Percentiles rank a stretch among this genome's conserved stretches.
These are phyloP conservation scores for Manis javanica DNA, from an alignment of 2,797 vertebrate genomes.

Conservation along the genomic window DNA sequence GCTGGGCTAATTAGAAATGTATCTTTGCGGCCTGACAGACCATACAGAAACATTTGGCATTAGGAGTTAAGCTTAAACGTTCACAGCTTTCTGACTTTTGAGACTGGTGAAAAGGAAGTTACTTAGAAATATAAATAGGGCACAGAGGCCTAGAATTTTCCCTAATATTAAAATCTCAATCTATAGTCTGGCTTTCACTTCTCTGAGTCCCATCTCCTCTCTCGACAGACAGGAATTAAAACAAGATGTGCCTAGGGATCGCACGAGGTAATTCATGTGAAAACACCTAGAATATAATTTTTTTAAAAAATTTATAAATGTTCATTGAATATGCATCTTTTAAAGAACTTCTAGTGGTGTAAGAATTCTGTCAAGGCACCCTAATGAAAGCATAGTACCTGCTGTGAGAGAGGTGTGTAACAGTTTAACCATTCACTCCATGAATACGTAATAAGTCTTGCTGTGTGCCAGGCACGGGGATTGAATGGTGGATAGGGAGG, in stretches of 20 bases:
- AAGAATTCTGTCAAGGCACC: neutral
- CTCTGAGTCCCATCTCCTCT: neutral
- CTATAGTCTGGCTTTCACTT: neutral
- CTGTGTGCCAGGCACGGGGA: fast-evolving
- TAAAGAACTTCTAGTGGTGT: neutral
- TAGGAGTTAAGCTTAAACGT: neutral
- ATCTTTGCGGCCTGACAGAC: fast-evolving
- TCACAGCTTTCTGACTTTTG: neutral
- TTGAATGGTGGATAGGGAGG: fast-evolving
- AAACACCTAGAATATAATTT: neutral
- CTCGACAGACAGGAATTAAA: conserved; percentile 1
- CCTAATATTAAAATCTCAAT: neutral
- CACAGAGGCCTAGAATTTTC: neutral
- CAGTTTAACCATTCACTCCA: neutral
- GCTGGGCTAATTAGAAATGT: neutral
- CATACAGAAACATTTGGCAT: neutral
- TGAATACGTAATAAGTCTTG: fast-evolving
- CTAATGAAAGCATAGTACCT: neutral
- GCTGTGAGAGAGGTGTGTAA: neutral
- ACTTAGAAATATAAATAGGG: neutral
- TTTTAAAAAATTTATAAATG: neutral
- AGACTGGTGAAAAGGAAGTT: neutral
- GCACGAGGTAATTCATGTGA: neutral
- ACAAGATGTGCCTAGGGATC: neutral
- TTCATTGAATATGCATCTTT: neutral